These are phyloP conservation scores for Hippopotamyrus pictus DNA, from an alignment of 2,797 vertebrate species.

Conservation along the genomic window DNA sequence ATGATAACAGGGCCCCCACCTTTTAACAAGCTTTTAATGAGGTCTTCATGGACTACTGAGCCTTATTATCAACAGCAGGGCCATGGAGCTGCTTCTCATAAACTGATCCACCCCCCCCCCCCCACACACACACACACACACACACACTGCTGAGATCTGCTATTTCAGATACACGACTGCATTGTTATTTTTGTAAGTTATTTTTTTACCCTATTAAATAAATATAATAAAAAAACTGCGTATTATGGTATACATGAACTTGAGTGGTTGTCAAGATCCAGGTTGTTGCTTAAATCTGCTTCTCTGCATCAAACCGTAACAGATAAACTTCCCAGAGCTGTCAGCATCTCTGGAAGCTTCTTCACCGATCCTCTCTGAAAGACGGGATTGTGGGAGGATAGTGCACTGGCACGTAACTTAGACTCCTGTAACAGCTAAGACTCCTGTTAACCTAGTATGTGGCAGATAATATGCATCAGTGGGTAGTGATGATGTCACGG, in stretches of 20 bases:
- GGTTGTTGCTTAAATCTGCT: not conserved
- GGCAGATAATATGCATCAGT: not conserved
- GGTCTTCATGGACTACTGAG: not conserved
- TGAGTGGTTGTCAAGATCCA: not conserved
- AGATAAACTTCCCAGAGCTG: not conserved
- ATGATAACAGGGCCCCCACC: not conserved
- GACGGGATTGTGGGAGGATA: not conserved
- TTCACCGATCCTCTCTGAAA: not conserved
- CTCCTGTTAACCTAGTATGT: not conserved
- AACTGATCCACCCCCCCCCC: not conserved
- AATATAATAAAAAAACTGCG: not conserved
- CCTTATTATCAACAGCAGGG: not conserved
- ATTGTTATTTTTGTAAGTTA: not conserved
- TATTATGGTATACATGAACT: not conserved
- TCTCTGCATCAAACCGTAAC: not conserved
- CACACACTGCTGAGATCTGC: not conserved
- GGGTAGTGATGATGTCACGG: not conserved
- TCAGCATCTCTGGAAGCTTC: not conserved
- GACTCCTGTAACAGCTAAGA: not conserved
- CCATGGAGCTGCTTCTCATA: not conserved
- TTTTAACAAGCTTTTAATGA: slow-evolving; percentile 16
- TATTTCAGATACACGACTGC: not conserved
- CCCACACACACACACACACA: not conserved
- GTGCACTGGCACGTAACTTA: not conserved
- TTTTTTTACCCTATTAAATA: not conserved